These are phyloP conservation scores for Setophaga coronata DNA, from an alignment of 2,113 vertebrate genomes.

Conservation along the genomic window DNA sequence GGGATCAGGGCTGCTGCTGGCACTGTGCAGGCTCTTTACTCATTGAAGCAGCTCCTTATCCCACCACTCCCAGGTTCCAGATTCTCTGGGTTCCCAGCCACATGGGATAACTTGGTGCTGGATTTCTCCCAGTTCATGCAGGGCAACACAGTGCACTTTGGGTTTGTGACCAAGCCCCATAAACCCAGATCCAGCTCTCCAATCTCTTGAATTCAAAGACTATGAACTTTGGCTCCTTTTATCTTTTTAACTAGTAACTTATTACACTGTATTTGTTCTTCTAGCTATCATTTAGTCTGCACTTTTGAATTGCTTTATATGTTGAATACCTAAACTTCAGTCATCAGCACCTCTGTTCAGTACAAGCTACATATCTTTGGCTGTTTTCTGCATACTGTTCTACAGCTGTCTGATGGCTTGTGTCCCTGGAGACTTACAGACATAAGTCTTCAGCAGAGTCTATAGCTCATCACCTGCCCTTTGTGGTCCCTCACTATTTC, in stretches of 20 bases:
- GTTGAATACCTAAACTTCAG: background rate
- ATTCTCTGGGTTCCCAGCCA: too few relatives aligned
- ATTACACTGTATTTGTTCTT: background rate
- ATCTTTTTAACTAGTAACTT: background rate
- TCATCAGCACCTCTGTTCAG: background rate
- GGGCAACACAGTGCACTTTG: rapidly evolving
- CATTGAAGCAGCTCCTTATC: background rate
- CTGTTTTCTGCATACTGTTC: background rate
- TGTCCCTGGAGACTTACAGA: background rate
- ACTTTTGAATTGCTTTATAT: background rate
- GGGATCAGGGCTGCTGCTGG: background rate
- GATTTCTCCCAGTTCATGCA: background rate
- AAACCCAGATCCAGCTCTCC: background rate
- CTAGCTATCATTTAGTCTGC: background rate
- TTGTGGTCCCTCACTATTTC: background rate
- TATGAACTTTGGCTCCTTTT: background rate
- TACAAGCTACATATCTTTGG: background rate
- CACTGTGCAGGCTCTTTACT: background rate
- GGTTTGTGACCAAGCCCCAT: background rate
- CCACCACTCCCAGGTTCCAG: background rate
- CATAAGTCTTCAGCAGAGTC: background rate
- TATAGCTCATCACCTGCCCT: background rate
- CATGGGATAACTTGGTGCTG: background rate
- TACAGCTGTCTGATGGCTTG: background rate
- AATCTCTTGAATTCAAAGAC: background rate